Evolutionary conservation across 1,140 invertebrate genomes (phyloP), one percentile per base, ranked within the genome.

Genomic region (Leguminivora glycinivorella): DNA sequence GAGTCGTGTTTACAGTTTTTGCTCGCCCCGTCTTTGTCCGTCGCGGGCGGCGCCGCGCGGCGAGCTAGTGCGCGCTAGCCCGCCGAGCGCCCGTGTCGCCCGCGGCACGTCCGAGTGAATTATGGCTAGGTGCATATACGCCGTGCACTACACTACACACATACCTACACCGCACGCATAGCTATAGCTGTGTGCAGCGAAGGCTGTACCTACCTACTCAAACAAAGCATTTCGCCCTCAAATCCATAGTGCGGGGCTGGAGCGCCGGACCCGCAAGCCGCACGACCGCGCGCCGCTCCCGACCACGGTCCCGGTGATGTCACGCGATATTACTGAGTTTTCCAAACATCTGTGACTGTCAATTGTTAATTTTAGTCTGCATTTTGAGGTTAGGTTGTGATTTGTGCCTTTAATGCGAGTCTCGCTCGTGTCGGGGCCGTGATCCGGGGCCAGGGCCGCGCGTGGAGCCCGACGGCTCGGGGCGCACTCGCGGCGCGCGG

Each of bases 371-470:
- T 83, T 81, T 81, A 78, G 79, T 88, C 82, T 85, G 78, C 75
- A 83, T 85, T 90, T 91, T 91, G 86, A 91, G 87, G 88, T 91
- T 91, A 91, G 86, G 81, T 84, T 80, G 84, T 83, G 83, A 84
- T 86, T 83, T 75, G 75, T 79, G 78, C 76, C 74, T 75, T 70
- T 73, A 80, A 74, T 76, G 58, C 58, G 25, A 63, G 25, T 63
- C 58, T 29, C 25, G n/a, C 26, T 31, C 25, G 58, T 29, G n/a
- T 26, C 58, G 58, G 17, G 26, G 14, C 58, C 58, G 29, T 34
- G 58, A 63, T 31, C 25, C 58, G 26, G 58, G 58, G 47, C 58
- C 26, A 26, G 58, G 58, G 58, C 58, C 58, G 58, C 58, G 58
- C 31, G 25, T 14, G 58, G 58, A 63, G 58, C 58, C 58, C 58